These are phyloP conservation scores for Salvator merianae DNA, from an alignment of 2,113 vertebrate genomes.

Conservation along the genomic window DNA sequence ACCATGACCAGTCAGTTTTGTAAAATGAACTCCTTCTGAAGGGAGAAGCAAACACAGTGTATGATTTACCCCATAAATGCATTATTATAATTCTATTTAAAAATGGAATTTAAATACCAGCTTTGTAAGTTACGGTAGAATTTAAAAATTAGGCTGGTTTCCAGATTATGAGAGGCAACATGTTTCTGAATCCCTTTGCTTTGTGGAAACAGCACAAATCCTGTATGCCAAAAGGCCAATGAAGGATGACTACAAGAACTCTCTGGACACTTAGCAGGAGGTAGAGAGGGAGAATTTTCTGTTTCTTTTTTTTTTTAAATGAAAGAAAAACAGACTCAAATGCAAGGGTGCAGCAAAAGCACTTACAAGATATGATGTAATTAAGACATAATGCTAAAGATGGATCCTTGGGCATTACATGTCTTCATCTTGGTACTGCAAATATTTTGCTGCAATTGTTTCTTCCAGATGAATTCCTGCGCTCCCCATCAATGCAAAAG, in stretches of 20 bases:
- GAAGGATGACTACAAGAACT: neutral
- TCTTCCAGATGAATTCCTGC: slow-evolving; percentile 88
- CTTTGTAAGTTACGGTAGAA: slow-evolving; percentile 38
- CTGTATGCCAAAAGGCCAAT: slow-evolving; percentile 37
- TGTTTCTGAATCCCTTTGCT: slow-evolving; percentile 51
- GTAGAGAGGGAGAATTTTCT: slow-evolving; percentile 24
- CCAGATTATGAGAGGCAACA: slow-evolving; percentile 41
- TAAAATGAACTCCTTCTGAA: slow-evolving; percentile 34
- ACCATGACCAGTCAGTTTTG: slow-evolving; percentile 25
- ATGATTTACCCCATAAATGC: slow-evolving; percentile 26
- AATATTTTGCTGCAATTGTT: slow-evolving; percentile 75
- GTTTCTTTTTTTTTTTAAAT: slow-evolving; percentile 17
- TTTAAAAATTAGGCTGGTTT: slow-evolving; percentile 47
- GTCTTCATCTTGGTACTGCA: slow-evolving; percentile 71
- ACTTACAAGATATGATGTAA: slow-evolving; percentile 38
- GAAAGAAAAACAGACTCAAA: slow-evolving; percentile 39
- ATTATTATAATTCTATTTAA: slow-evolving; percentile 27
- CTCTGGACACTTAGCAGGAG: neutral
- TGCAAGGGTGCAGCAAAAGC: slow-evolving; percentile 38
- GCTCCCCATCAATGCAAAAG: slow-evolving; percentile 92
- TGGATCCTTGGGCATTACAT: slow-evolving; percentile 53
- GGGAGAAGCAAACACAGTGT: neutral
- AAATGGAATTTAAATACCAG: slow-evolving; percentile 14
- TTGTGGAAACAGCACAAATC: slow-evolving; percentile 23
- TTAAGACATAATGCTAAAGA: slow-evolving; percentile 43